Evolutionary conservation across 2,888 invertebrate genomes (phyloP), one percentile per base, ranked within the genome.

Genomic region (Pollenia angustigena): DNA sequence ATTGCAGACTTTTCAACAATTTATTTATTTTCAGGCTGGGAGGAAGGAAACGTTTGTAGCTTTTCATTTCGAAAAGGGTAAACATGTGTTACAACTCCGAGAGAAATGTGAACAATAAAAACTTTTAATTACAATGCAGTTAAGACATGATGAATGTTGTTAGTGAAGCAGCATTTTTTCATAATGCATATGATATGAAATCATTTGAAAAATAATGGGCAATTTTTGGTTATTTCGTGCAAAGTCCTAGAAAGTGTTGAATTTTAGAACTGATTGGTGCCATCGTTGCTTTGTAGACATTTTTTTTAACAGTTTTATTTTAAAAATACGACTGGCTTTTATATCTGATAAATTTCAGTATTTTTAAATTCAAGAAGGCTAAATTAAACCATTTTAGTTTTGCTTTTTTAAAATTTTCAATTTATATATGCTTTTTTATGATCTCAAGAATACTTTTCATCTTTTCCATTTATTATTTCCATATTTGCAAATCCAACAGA

Each of bases 81-180:
- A 69, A 50, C 85, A 85, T 75, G 64, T 85, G 85, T 74, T 79
- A 75, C 74, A 75, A 23, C 66, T 74, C 71, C 11, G 11, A 46
- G 11, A 54, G 52, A 48, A 71, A 46, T 69, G 11, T 44, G 3
- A 60, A 40, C 23, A 68, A 68, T 52, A 40, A 48, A 90, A 87
- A 88, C 81, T 89, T 89, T 89, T 91, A 90, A 91, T 91, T 91
- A 87, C 90, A 88, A 88, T 89, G 90, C 89, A 89, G 90, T 90
- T 90, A 83, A 85, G 90, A 89, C 88, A 87, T 88, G 88, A 81
- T 52, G 42, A 58, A 80, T 74, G 40, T 6, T 14, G 9, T 23
- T 14, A 8, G 40, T 62, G 2, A 11, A 32, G 32, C 32, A 32
- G 6, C 32, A 32, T 32, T 32, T 32, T 32, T 32, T 4, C 32